These are phyloP conservation scores for Hypomecis punctinalis DNA, from an alignment of 2,888 invertebrate species.

Conservation along the genomic window DNA sequence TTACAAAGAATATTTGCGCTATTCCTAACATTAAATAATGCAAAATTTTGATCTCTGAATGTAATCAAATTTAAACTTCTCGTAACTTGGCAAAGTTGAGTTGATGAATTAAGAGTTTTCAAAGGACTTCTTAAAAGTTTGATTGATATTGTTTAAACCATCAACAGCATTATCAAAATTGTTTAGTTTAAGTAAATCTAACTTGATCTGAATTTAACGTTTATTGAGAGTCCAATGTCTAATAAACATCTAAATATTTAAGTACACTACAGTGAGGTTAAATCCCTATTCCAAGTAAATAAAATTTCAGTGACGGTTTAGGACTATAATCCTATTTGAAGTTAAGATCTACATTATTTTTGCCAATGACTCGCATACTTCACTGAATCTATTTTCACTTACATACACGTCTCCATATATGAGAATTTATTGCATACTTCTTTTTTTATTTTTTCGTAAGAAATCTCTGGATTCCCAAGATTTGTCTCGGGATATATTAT, in stretches of 20 bases:
- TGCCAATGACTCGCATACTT: too few species aligned
- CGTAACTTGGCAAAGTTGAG: constrained; percentile 4
- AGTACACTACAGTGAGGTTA: neutral
- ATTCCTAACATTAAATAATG: constrained; percentile 2
- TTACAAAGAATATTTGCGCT: neutral
- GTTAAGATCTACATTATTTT: too few species aligned
- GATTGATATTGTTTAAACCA: constrained; percentile 28
- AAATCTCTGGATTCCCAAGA: too few species aligned
- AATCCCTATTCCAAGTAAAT: neutral
- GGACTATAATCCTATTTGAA: too few species aligned
- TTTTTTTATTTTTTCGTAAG: too few species aligned
- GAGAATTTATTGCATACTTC: too few species aligned
- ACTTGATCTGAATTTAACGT: neutral
- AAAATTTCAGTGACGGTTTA: neutral
- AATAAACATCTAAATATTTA: neutral
- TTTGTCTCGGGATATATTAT: too few species aligned
- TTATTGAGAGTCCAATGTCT: constrained; percentile 1
- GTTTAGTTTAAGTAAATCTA: constrained; percentile 10
- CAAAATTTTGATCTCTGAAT: constrained; percentile 17
- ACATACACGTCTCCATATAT: too few species aligned
- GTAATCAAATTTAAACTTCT: constrained; percentile 22
- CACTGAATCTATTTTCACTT: too few species aligned
- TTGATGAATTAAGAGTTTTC: constrained; percentile 20
- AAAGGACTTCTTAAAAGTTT: constrained; percentile 25
- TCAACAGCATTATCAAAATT: constrained; percentile 15